Conservation (phyloP, 1,140 invertebrate species). For the Halotydeus destructor region DNA sequence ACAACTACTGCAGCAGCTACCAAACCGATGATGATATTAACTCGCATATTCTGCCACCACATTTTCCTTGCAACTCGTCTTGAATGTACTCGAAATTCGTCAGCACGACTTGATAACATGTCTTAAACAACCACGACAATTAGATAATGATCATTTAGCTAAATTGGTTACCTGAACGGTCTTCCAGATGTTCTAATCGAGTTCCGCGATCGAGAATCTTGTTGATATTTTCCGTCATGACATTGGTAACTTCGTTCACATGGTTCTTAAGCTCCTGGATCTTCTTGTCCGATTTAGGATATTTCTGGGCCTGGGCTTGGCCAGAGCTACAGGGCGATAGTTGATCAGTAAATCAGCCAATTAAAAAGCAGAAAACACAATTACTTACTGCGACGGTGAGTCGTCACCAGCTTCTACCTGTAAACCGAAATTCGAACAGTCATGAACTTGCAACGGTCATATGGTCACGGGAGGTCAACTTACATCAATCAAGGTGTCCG, state of each 20-base stretch:
- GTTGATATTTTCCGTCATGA: conserved; percentile 25
- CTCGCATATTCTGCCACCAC: conserved; percentile 22
- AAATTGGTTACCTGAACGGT: conserved; percentile 22
- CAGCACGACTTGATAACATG: conserved; percentile 19
- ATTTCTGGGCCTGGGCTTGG: too few species aligned
- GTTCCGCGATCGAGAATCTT: conserved; percentile 25
- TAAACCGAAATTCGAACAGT: too few species aligned
- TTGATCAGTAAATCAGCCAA: too few species aligned
- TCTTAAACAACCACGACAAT: conserved; percentile 9
- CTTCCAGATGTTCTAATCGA: conserved; percentile 24
- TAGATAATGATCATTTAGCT: background rate
- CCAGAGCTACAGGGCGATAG: too few species aligned
- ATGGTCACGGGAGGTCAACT: too few species aligned
- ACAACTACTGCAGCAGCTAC: conserved; percentile 6
- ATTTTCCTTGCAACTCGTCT: conserved; percentile 19
- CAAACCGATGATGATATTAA: conserved; percentile 10
- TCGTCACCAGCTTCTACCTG: too few species aligned
- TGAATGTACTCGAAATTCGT: conserved; percentile 21
- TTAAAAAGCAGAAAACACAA: too few species aligned
- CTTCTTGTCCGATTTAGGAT: background rate
- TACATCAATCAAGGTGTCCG: too few species aligned
- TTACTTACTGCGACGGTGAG: too few species aligned
- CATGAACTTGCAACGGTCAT: too few species aligned
- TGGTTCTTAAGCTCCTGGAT: conserved; percentile 18
- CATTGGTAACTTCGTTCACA: conserved; percentile 24